Base-by-base conservation (phyloP, 2,113 vertebrate species). In the Daboia siamensis region DNA sequence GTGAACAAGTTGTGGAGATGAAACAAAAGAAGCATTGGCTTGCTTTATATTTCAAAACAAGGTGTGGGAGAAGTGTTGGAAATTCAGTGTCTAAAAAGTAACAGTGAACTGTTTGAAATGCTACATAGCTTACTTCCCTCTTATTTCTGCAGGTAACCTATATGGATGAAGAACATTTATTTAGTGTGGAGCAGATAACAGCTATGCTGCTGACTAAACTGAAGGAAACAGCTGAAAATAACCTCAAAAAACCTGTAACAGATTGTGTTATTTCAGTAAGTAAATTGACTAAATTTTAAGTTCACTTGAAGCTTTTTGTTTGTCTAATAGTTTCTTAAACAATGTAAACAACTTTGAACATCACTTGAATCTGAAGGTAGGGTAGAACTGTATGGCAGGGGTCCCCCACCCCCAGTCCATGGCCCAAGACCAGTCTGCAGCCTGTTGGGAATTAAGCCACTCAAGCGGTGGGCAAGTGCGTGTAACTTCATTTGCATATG, bases 251-350 rank as follows among this genome's bases (percentile, higher is more conserved):
- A 95, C 99, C 99, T 24, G 99, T 99, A 20, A 98, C 98, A 9
- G 99, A 99, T 95, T 99, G 99, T 87, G 99, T 99, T 94, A 98
- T 99, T 96, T 99, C 99, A 89, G 99, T 99, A 97, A 98, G 98
- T 97, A 94, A 89, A 52, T 88, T 5, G 24, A 61, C 4, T 52
- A 86, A 90, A 57, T 5, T 21, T 1, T 86, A 23, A 6, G 3
- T n/a, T 23, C 11, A 33, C 13, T 54, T 52, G 13, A 54, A 12
- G n/a, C 10, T 21, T 48, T 44, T 84, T 90, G 15, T 59, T 23
- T 6, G 33, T 56, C 1, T 55, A 21, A n/a, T 10, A 88, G 74
- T 44, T 80, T 44, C 33, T 80, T 33, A 21, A 80, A 80, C 33
- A 80, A 44, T 80, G 74, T 80, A 44, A 80, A 33, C 17, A 44